Evolutionary conservation across 2,888 invertebrate genomes (phyloP).

Genomic region (Graphium colonna): DNA sequence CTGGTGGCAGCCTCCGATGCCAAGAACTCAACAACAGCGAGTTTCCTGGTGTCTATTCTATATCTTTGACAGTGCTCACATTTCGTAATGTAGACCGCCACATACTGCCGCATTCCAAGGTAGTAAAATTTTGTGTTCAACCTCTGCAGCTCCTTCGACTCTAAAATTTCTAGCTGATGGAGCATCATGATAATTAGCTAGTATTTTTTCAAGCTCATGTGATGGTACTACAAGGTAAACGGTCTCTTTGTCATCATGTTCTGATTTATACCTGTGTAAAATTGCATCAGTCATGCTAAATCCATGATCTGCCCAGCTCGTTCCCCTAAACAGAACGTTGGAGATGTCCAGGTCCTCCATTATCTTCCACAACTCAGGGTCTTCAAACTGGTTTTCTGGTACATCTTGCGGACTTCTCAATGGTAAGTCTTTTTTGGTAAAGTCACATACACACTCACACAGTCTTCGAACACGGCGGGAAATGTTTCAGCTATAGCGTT

Average conservation of each 20-base stretch:
- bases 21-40: constrained; percentile 34
- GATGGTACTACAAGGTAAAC: constrained; percentile 33
- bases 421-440: constrained; percentile 25
- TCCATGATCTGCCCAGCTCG: constrained; percentile 32
- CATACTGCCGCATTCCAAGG: constrained; percentile 29
- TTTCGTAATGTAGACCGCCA: constrained; percentile 4
- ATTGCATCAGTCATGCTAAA: constrained; percentile 34
- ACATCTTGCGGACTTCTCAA: constrained; percentile 8
- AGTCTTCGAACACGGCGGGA: background rate
- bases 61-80: constrained; percentile 22
- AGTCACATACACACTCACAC: background rate
- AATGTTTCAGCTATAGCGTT: constrained; percentile 48
- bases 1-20: constrained; percentile 30
- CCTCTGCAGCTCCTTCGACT: too few relatives aligned
- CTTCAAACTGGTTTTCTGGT: constrained; percentile 30
- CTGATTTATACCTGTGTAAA: constrained; percentile 28
- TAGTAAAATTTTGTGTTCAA: too few relatives aligned
- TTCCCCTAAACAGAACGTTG: constrained; percentile 21
- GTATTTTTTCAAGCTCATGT: constrained; percentile 29
- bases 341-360: constrained; percentile 23
- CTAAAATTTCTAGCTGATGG: too few relatives aligned
- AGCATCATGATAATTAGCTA: constrained; percentile 28
- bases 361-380: constrained; percentile 23
- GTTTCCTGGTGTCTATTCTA: constrained; percentile 14
- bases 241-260: constrained; percentile 27